phyloP scores from a whole-genome alignment of 2,113 vertebrate genomes.

The Silurus asotus region DNA sequence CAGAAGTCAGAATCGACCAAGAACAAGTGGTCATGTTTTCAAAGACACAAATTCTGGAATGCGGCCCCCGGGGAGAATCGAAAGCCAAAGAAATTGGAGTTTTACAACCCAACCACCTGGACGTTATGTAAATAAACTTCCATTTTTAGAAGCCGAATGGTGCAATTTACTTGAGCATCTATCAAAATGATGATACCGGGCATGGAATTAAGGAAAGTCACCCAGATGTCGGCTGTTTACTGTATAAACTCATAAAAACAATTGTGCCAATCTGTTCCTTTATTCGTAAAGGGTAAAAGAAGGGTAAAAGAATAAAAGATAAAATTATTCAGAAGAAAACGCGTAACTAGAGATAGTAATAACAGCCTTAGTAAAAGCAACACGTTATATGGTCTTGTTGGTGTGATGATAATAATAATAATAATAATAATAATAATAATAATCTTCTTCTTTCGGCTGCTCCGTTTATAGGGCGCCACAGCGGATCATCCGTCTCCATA shows the following conservation, averaged over 20 bases:
- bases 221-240: neutral
- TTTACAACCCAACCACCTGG: constrained; percentile 16
- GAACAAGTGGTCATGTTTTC: neutral
- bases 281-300: neutral
- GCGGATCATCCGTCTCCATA: no score
- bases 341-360: neutral
- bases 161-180: constrained; percentile 1
- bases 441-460: no score
- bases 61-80: neutral
- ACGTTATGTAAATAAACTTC: constrained; percentile 20
- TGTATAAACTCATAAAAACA: neutral
- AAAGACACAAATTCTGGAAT: constrained; percentile 12
- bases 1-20: neutral
- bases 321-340: neutral
- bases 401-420: no score
- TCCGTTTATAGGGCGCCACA: no score
- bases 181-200: constrained; percentile 6
- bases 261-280: neutral
- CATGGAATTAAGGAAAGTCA: neutral
- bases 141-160: constrained; percentile 18
- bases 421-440: no score
- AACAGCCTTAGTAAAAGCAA: neutral
- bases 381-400: neutral
- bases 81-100: neutral
- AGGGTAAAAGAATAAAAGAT: neutral